These are phyloP conservation scores for Xiphophorus couchianus DNA, from an alignment of 2,113 vertebrate genomes.

Conservation along the genomic window DNA sequence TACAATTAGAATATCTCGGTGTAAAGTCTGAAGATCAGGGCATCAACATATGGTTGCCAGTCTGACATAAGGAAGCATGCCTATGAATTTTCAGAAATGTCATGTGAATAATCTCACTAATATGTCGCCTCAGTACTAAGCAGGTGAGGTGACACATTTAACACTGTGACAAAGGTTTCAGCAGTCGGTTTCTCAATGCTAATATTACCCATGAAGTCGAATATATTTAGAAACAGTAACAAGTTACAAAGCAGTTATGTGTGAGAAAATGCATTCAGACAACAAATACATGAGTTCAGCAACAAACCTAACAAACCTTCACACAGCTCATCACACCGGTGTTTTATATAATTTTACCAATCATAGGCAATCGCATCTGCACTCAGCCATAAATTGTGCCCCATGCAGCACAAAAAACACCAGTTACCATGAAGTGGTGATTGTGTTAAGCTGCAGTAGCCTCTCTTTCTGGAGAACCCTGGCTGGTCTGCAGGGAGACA, in stretches of 20 bases:
- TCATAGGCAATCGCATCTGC: slow-evolving; percentile 3
- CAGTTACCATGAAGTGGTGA: slow-evolving; percentile 29
- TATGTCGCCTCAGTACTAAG: too few species aligned
- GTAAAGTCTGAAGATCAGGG: background rate
- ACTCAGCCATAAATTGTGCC: slow-evolving; percentile 20
- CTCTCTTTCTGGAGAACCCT: slow-evolving; percentile 3
- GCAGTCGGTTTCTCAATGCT: background rate
- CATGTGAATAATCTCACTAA: background rate
- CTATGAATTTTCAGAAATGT: slow-evolving; percentile 8
- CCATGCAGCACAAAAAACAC: slow-evolving; percentile 31
- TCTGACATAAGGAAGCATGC: slow-evolving; percentile 16
- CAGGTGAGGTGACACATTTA: background rate
- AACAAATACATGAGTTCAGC: background rate
- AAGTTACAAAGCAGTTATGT: background rate
- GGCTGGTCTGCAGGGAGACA: slow-evolving; percentile 6
- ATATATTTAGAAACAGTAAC: background rate
- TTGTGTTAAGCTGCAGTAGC: slow-evolving; percentile 27
- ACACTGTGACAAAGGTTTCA: background rate
- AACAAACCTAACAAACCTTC: background rate
- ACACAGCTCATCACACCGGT: too few species aligned
- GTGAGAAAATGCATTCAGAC: background rate
- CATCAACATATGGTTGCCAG: slow-evolving; percentile 24
- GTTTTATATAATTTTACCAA: background rate
- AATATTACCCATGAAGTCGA: slow-evolving; percentile 15
- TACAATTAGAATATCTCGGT: background rate